phyloP scores from a whole-genome alignment of 1,140 invertebrate genomes.

The Macrobrachium rosenbergii region DNA sequence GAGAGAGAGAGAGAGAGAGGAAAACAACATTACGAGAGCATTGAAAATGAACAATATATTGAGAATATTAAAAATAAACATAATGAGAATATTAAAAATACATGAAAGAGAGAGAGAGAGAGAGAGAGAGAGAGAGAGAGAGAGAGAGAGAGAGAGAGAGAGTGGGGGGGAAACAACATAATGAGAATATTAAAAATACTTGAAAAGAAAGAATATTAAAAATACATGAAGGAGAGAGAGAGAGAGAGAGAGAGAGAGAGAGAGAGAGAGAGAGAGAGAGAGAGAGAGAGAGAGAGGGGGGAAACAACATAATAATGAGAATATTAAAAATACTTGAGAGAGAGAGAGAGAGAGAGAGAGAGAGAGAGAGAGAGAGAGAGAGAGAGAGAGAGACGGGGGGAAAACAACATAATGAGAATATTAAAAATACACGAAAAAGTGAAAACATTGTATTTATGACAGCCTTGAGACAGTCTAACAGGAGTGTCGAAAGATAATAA shows the following conservation, averaged over 20 bases:
- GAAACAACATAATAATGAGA: too few relatives aligned
- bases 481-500: too few relatives aligned
- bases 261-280: not conserved
- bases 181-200: too few relatives aligned
- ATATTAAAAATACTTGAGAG: not conserved
- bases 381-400: not conserved
- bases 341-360: slow-evolving; percentile 5
- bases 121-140: too few relatives aligned
- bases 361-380: not conserved
- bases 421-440: not conserved
- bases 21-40: not conserved
- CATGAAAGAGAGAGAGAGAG: too few relatives aligned
- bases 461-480: not conserved
- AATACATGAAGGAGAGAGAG: not conserved
- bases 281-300: too few relatives aligned
- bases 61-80: not conserved
- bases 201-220: too few relatives aligned
- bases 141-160: too few relatives aligned
- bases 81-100: too few relatives aligned
- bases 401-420: not conserved
- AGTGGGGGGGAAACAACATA: too few relatives aligned
- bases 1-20: slow-evolving; percentile 11
- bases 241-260: not conserved
- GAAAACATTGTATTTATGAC: not conserved
- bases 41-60: too few relatives aligned